phyloP scores from a whole-genome alignment of 2,888 invertebrate genomes.

The Dryococelus australis region DNA sequence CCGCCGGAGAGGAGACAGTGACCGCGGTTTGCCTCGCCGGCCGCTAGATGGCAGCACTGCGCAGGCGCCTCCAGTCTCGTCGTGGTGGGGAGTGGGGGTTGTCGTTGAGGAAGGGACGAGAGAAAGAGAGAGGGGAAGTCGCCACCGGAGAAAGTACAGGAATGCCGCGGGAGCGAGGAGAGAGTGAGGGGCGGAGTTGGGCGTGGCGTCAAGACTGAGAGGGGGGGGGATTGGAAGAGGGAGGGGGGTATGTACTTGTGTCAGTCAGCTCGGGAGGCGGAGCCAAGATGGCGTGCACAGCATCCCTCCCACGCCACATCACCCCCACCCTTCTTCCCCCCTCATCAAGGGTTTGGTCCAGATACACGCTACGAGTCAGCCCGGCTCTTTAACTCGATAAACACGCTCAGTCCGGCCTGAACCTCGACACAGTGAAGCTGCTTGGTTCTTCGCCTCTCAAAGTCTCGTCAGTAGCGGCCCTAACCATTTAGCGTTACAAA shows the following conservation, averaged over 20 bases:
- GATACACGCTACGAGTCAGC: background rate
- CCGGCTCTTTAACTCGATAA: background rate
- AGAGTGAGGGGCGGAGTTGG: constrained; percentile 26
- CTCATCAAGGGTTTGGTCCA: background rate
- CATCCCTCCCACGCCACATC: constrained; percentile 34
- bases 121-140: background rate
- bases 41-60: constrained; percentile 22
- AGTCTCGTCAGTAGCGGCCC: too few relatives aligned
- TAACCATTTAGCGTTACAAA: too few relatives aligned
- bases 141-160: background rate
- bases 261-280: constrained; percentile 39
- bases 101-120: background rate
- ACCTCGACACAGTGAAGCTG: too few relatives aligned
- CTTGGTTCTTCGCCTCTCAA: too few relatives aligned
- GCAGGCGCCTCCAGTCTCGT: constrained; percentile 1
- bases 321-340: background rate
- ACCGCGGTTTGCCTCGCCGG: background rate
- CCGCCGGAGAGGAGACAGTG: background rate
- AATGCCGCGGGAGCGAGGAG: constrained; percentile 21
- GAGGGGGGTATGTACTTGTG: constrained; percentile 27
- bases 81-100: too few relatives aligned
- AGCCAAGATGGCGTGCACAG: constrained; percentile 44
- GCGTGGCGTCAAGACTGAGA: background rate
- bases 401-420: background rate
- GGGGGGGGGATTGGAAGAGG: constrained; percentile 33